phyloP scores from a whole-genome alignment of 30 jellyfish, hydroid and myxozoan genomes.

The Aurelia coerulea region DNA sequence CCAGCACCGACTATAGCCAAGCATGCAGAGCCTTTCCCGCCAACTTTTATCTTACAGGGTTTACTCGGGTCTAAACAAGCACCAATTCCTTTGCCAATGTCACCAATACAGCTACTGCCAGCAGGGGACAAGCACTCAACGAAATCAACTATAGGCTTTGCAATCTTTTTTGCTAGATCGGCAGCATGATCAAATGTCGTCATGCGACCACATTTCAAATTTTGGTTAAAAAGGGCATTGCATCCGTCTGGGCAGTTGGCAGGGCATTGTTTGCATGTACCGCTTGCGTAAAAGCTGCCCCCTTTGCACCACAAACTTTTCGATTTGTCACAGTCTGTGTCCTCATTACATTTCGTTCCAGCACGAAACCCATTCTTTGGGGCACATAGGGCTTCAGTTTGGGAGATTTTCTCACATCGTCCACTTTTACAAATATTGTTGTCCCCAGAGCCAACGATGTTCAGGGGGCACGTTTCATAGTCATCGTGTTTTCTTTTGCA shows the following conservation, averaged over 20 bases:
- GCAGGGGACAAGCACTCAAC: not conserved
- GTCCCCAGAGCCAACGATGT: not conserved
- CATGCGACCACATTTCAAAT: constrained; percentile 1
- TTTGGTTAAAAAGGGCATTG: not conserved
- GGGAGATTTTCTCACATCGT: not conserved
- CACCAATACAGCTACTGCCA: not conserved
- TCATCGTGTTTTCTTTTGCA: not conserved
- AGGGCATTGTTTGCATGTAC: not conserved
- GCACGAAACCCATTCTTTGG: not conserved
- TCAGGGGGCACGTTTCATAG: not conserved
- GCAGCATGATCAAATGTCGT: constrained; percentile 7
- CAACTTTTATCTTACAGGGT: not conserved
- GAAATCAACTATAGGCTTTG: not conserved
- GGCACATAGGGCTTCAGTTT: not conserved
- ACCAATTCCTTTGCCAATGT: not conserved
- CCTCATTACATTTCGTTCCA: not conserved
- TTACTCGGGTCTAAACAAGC: not conserved
- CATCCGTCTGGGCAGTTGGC: constrained; percentile 1
- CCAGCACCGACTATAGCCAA: not conserved
- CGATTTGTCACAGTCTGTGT: constrained; percentile 4
- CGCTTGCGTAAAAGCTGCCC: not conserved
- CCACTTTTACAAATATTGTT: not conserved
- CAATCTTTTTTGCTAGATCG: not conserved
- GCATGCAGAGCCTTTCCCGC: not conserved
- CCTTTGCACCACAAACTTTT: not conserved